Conservation (phyloP, 2,113 vertebrate genomes). For the Cranoglanis bouderius region DNA sequence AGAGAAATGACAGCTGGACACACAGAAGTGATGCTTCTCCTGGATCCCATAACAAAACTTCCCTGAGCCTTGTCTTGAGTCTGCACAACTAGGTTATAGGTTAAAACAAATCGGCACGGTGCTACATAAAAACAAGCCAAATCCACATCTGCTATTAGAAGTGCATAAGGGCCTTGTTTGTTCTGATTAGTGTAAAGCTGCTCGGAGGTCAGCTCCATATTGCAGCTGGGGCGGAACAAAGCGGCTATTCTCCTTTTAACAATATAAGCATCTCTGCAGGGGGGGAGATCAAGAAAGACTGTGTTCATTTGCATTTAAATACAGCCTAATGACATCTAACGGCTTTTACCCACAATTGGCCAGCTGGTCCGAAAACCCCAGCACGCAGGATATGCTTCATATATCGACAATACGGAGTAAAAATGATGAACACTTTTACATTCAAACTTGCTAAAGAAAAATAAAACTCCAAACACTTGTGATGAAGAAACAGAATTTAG, state of each 20-base stretch:
- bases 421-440: background rate
- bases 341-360: slow-evolving; percentile 49
- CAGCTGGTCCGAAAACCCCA: slow-evolving; percentile 30
- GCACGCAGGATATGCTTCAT: slow-evolving; percentile 28
- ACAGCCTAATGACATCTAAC: slow-evolving; percentile 52
- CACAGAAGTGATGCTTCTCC: background rate
- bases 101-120: background rate
- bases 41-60: background rate
- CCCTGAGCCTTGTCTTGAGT: background rate
- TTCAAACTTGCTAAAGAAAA: slow-evolving; percentile 4
- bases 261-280: slow-evolving; percentile 46
- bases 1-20: background rate
- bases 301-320: slow-evolving; percentile 67
- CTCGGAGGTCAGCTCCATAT: slow-evolving; percentile 17
- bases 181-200: slow-evolving; percentile 37
- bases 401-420: background rate
- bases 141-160: slow-evolving; percentile 12
- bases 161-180: slow-evolving; percentile 13
- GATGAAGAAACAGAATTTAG: background rate
- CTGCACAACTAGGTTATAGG: background rate
- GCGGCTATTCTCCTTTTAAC: slow-evolving; percentile 48
- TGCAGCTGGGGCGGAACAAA: slow-evolving; percentile 44
- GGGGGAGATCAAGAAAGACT: slow-evolving; percentile 30
- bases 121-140: background rate
- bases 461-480: slow-evolving; percentile 4